phyloP scores from a whole-genome alignment of 2,113 vertebrate genomes.

The Hyperopisus bebe region DNA sequence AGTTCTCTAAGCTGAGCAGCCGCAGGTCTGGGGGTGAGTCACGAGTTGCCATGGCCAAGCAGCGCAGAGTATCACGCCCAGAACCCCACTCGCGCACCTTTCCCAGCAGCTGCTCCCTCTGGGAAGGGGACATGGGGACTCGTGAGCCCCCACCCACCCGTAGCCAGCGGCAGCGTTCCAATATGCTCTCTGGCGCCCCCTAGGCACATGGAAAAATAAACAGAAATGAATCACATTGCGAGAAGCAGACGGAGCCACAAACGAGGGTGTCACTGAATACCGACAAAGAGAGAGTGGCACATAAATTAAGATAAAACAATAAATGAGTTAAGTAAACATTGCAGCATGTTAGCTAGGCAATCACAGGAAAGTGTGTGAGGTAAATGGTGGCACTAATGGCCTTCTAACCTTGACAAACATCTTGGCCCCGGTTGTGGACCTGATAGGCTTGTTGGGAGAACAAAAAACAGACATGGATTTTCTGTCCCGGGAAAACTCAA shows the following conservation, averaged over 20 bases:
- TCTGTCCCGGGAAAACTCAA: conserved; percentile 68
- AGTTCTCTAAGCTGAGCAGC: conserved; percentile 60
- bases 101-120: conserved; percentile 56
- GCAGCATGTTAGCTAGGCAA: background rate
- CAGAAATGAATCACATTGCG: background rate
- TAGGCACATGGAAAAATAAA: conserved; percentile 21
- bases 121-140: conserved; percentile 44
- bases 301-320: background rate
- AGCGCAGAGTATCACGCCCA: conserved; percentile 61
- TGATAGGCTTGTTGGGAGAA: conserved; percentile 55
- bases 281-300: background rate
- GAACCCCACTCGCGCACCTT: conserved; percentile 61
- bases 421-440: conserved; percentile 54
- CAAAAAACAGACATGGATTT: conserved; percentile 73
- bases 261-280: background rate
- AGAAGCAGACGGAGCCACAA: background rate
- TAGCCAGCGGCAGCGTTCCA: conserved; percentile 59
- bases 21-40: conserved; percentile 56
- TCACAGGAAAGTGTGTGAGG: background rate
- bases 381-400: background rate
- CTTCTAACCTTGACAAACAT: conserved; percentile 66
- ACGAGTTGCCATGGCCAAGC: conserved; percentile 66
- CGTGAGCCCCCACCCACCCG: conserved; percentile 47
- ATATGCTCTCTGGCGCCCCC: conserved; percentile 65
- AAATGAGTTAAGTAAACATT: background rate